Conservation (phyloP, 2,113 vertebrate species). For the Larimichthys crocea region DNA sequence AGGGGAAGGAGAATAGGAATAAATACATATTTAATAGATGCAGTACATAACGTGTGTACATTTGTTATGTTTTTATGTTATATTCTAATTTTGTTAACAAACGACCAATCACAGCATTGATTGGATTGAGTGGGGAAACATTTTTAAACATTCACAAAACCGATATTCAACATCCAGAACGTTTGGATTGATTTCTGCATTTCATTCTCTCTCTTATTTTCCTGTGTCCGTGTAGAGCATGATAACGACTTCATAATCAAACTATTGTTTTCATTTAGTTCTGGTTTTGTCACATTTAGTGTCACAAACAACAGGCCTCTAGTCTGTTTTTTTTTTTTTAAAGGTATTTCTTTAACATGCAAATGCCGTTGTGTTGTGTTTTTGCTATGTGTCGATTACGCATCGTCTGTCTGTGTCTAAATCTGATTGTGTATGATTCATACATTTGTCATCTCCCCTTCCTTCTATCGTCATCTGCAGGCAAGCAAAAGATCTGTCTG, state of each 20-base stretch:
- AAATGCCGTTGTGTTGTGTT: conserved; percentile 3
- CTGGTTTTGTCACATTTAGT: conserved; percentile 6
- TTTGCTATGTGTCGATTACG: not conserved
- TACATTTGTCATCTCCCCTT: not conserved
- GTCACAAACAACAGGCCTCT: not conserved
- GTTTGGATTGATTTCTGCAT: conserved; percentile 34
- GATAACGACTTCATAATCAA: conserved; percentile 27
- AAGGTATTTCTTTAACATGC: conserved; percentile 1
- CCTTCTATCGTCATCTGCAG: conserved; percentile 58
- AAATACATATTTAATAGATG: too few species aligned
- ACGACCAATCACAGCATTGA: conserved; percentile 21
- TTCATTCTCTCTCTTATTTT: conserved; percentile 14
- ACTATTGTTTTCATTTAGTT: conserved; percentile 5
- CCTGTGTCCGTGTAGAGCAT: conserved; percentile 3
- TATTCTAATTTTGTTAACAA: conserved; percentile 16
- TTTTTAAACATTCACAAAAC: conserved; percentile 27
- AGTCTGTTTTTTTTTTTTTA: not conserved
- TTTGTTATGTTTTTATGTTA: not conserved
- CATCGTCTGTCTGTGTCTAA: not conserved
- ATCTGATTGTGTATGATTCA: conserved; percentile 17
- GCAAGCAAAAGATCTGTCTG: conserved; percentile 82
- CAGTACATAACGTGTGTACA: not conserved
- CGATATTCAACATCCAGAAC: not conserved
- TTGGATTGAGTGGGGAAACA: conserved; percentile 1
- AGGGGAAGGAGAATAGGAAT: not conserved